Percentiles rank a stretch among this genome's conserved stretches.
Conservation (phyloP, 2,797 vertebrate genomes). For the Coreius guichenoti region DNA sequence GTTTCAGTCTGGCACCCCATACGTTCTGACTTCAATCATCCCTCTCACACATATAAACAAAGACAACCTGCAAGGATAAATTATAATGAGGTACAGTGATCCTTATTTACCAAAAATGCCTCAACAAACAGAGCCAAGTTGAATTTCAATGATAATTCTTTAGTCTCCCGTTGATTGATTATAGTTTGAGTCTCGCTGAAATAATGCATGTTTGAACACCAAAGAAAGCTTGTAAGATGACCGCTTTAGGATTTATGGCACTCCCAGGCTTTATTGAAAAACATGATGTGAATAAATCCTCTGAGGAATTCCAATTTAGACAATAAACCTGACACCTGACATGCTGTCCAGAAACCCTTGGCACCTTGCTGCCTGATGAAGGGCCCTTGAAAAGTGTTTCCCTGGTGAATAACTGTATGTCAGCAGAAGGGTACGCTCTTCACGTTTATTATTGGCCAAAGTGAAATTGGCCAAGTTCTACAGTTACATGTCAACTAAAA, state of each 20-base stretch:
- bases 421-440: background rate
- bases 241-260: background rate
- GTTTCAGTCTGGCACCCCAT: background rate
- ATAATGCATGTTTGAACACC: background rate
- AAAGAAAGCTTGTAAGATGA: background rate
- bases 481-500: slow-evolving; percentile 7
- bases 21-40: background rate
- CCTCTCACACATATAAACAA: background rate
- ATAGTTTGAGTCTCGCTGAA: background rate
- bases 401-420: slow-evolving; percentile 24
- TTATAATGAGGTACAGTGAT: background rate
- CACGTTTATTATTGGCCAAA: background rate
- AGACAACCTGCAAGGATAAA: slow-evolving; percentile 18
- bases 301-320: slow-evolving; percentile 19
- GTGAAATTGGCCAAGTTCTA: background rate
- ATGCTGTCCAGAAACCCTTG: slow-evolving; percentile 7
- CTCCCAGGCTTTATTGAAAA: background rate
- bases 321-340: slow-evolving; percentile 33
- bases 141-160: background rate
- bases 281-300: slow-evolving; percentile 8
- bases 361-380: slow-evolving; percentile 20
- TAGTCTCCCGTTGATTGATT: background rate
- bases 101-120: background rate
- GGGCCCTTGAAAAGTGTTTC: slow-evolving; percentile 10
- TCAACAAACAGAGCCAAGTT: background rate